These are phyloP conservation scores for Liasis olivaceus DNA, from an alignment of 2,797 vertebrate genomes.

Conservation along the genomic window DNA sequence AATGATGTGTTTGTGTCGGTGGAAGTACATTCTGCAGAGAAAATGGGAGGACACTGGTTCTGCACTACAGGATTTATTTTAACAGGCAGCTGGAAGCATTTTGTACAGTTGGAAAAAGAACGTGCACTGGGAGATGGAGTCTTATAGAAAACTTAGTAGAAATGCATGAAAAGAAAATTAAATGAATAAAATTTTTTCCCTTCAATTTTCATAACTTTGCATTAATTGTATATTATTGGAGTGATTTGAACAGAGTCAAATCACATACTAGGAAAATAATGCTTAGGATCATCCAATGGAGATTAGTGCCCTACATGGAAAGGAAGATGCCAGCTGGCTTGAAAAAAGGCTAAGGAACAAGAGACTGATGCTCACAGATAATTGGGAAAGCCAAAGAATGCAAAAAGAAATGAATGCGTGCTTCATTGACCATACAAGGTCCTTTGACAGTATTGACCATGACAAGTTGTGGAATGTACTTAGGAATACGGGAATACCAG, in stretches of 20 bases:
- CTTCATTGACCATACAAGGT: too few relatives aligned
- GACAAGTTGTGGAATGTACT: too few relatives aligned
- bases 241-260: not conserved
- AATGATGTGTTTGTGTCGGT: not conserved
- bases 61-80: not conserved
- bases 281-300: not conserved
- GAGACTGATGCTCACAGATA: not conserved
- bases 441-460: too few relatives aligned
- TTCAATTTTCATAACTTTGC: not conserved
- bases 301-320: not conserved
- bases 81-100: not conserved
- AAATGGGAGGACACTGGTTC: not conserved
- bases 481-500: too few relatives aligned
- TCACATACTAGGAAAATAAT: not conserved
- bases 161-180: not conserved
- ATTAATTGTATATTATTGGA: not conserved
- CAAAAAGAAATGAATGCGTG: too few relatives aligned
- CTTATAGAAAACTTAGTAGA: not conserved
- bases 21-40: not conserved
- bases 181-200: not conserved
- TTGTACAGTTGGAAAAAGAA: not conserved
- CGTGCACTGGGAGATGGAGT: not conserved
- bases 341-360: not conserved
- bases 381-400: too few relatives aligned
- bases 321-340: not conserved